Base-by-base conservation (phyloP, 2,888 invertebrate species). In the Parnassius apollo region DNA sequence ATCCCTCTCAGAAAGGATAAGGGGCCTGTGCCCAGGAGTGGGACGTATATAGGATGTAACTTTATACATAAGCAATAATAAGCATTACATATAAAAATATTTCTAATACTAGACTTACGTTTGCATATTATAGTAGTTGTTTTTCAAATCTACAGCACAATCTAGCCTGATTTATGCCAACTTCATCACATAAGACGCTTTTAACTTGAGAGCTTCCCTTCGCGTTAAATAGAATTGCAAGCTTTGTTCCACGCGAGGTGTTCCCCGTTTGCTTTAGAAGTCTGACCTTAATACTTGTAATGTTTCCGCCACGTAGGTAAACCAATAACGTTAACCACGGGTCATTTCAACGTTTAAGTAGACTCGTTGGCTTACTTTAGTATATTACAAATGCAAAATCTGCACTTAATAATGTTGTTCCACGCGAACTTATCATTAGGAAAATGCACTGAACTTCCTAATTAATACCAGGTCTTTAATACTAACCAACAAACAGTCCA, bases 151-250 rank as follows among this genome's bases (percentile, higher is more conserved):
- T 35, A 4, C 35, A 7, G 1, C 35, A 4, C 7, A 35, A 35
- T 35, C 35, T 1, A 35, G 35, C 7, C 35, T 35, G 35, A 7
- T 35, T 35, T 35, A 35, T 35, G 4, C 35, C 35, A 49, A 44
- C 44, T 35, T 54, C 62, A 55, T 59, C 42, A 22, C 42, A 53
- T 45, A 11, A 46, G 35, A 64, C 45, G 68, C 68, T 71, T 71
- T 70, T 72, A 71, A 70, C 65, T 64, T 64, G 57, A 63, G 63
- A 65, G 48, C 53, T 66, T 53, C 57, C 69, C 61, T 66, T 53
- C 66, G 66, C 42, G 18, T 48, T 69, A 71, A 71, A 76, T 75
- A 73, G 67, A 71, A 78, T 76, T 70, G 72, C 74, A 76, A 56
- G 52, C 49, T 53, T 59, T 68, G 69, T 72, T 72, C 61, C 72